Evolutionary conservation across 2,888 invertebrate species (phyloP).

Genomic region (Taphrorychus bicolor): DNA sequence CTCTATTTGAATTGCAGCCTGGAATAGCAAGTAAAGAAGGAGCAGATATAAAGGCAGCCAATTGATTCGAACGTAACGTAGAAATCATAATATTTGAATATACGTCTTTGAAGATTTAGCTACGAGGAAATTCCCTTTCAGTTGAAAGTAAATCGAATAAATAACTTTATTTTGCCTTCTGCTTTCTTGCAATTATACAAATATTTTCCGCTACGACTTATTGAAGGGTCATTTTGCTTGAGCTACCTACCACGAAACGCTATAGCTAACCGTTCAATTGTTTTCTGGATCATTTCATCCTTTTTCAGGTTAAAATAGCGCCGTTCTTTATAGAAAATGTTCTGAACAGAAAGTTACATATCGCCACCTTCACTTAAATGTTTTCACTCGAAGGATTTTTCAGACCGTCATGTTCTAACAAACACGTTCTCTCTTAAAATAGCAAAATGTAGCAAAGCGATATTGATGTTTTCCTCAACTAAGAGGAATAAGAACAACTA

Average conservation of each 20-base stretch:
- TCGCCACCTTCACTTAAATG: constrained; percentile 10
- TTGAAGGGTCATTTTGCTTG: background rate
- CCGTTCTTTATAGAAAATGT: background rate
- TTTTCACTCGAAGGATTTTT: background rate
- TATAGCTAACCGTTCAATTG: background rate
- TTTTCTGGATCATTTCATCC: background rate
- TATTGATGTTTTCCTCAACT: constrained; percentile 4
- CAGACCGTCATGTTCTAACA: constrained; percentile 3
- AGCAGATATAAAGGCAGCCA: constrained; percentile 13
- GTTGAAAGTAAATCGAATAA: constrained; percentile 6
- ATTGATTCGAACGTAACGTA: constrained; percentile 13
- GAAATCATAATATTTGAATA: constrained; percentile 18
- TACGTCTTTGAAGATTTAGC: constrained; percentile 7
- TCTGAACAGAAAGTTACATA: constrained; percentile 6
- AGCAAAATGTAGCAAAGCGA: constrained; percentile 3
- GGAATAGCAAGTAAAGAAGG: constrained; percentile 1
- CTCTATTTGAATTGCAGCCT: constrained; percentile 5
- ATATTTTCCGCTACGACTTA: background rate
- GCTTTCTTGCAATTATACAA: background rate
- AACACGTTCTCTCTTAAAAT: constrained; percentile 4
- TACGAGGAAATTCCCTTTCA: background rate
- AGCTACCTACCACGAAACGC: background rate
- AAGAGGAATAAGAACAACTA: constrained; percentile 1
- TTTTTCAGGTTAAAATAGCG: background rate
- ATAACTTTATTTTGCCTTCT: background rate